Evolutionary conservation across 30 jellyfish, hydroid and myxozoan species (phyloP).

Genomic region (Pelagia noctiluca): DNA sequence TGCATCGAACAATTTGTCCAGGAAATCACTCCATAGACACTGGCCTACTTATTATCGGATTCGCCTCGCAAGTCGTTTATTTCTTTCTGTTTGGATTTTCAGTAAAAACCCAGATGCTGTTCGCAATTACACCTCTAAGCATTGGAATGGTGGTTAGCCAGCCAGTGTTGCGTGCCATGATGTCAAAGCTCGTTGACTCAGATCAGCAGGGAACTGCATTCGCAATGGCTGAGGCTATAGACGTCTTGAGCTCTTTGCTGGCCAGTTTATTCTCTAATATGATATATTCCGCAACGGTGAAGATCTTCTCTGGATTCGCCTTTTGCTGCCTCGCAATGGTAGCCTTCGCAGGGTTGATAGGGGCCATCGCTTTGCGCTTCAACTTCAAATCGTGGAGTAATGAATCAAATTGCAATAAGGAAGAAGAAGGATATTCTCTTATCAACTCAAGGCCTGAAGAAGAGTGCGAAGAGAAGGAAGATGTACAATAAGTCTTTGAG

Average conservation of each 20-base stretch:
- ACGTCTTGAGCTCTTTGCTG: not conserved
- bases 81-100: slow-evolving; percentile 15
- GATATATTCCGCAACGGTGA: slow-evolving; percentile 4
- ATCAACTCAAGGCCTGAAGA: too few relatives aligned
- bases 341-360: slow-evolving; percentile 8
- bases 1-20: too few relatives aligned
- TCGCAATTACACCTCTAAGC: not conserved
- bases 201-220: slow-evolving; percentile 39
- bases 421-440: too few relatives aligned
- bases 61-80: slow-evolving; percentile 26
- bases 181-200: slow-evolving; percentile 8
- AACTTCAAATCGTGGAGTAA: too few relatives aligned
- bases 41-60: slow-evolving; percentile 12
- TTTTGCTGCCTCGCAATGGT: not conserved
- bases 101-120: not conserved
- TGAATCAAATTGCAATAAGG: too few relatives aligned
- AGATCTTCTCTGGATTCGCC: not conserved
- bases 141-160: too few relatives aligned
- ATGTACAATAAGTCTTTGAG: too few relatives aligned
- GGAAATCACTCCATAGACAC: too few relatives aligned
- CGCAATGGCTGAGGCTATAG: slow-evolving; percentile 20
- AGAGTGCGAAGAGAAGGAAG: too few relatives aligned
- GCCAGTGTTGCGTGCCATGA: slow-evolving; percentile 40
- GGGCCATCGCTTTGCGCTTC: too few relatives aligned
- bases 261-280: slow-evolving; percentile 2